These are phyloP conservation scores for Aquatica leii DNA, from an alignment of 2,888 invertebrate genomes.

Conservation along the genomic window DNA sequence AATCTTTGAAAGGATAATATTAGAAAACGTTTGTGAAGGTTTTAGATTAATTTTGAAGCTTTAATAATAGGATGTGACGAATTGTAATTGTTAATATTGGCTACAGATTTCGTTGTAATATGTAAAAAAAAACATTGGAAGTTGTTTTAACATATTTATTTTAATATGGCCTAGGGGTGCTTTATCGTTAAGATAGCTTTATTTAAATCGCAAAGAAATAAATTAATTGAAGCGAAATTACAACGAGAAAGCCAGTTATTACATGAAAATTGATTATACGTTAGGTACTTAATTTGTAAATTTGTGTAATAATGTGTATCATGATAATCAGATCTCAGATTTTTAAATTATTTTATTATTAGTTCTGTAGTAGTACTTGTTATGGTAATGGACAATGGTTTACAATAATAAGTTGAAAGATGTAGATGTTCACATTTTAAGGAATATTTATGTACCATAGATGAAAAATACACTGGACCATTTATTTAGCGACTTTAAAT, in stretches of 20 bases:
- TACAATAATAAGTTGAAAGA: constrained; percentile 50
- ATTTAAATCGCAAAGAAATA: constrained; percentile 8
- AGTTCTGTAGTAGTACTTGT: constrained; percentile 55
- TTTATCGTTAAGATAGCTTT: constrained; percentile 27
- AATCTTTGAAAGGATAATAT: too few relatives aligned
- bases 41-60: background rate
- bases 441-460: constrained; percentile 58
- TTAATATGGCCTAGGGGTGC: constrained; percentile 33
- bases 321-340: constrained; percentile 53
- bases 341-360: constrained; percentile 50
- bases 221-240: constrained; percentile 24
- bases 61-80: background rate
- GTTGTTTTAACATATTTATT: constrained; percentile 23
- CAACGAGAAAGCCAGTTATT: constrained; percentile 26
- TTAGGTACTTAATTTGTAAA: constrained; percentile 54
- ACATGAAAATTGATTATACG: constrained; percentile 42
- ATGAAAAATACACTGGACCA: constrained; percentile 39
- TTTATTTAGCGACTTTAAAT: constrained; percentile 22
- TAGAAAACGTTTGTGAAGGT: background rate
- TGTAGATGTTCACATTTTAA: constrained; percentile 54
- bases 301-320: constrained; percentile 40
- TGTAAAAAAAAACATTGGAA: background rate
- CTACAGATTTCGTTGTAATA: constrained; percentile 28
- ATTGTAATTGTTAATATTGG: constrained; percentile 1
- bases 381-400: constrained; percentile 60